Evolutionary conservation across 2,888 invertebrate genomes (phyloP).

Genomic region (Ceramica pisi): DNA sequence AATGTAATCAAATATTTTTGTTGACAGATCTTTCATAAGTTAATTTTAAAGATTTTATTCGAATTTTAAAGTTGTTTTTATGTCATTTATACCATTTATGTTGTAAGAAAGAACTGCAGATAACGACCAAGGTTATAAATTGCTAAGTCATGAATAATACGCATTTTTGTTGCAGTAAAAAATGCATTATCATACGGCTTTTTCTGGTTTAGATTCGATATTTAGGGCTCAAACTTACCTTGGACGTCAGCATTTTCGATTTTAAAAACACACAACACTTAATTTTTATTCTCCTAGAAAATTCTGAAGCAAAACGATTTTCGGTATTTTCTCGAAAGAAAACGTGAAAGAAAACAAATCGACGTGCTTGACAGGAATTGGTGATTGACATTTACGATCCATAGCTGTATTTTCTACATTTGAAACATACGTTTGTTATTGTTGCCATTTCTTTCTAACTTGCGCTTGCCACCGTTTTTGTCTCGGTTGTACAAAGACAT

Average conservation of each 20-base stretch:
- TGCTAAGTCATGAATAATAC: conserved; percentile 36
- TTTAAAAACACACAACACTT: conserved; percentile 8
- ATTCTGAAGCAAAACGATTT: neutral
- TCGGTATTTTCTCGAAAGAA: conserved; percentile 53
- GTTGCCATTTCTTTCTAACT: neutral
- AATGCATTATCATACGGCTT: neutral
- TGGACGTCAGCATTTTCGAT: conserved; percentile 59
- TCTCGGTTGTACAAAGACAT: neutral
- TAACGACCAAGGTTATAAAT: conserved; percentile 22
- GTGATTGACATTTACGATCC: conserved; percentile 19
- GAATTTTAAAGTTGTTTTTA: neutral
- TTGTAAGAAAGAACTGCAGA: neutral
- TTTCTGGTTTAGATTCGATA: neutral
- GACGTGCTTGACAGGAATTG: conserved; percentile 10
- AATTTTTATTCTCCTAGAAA: conserved; percentile 16
- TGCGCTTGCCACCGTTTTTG: fast-evolving
- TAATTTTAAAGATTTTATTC: neutral
- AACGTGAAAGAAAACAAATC: conserved; percentile 59
- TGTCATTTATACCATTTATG: neutral
- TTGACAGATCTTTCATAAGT: neutral
- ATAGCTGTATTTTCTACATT: neutral
- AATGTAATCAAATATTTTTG: neutral
- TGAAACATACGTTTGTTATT: conserved; percentile 18
- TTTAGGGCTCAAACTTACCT: conserved; percentile 43
- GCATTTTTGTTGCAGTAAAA: neutral